Conservation (phyloP, 2,888 invertebrate species). For the Habrosyne pyritoides region DNA sequence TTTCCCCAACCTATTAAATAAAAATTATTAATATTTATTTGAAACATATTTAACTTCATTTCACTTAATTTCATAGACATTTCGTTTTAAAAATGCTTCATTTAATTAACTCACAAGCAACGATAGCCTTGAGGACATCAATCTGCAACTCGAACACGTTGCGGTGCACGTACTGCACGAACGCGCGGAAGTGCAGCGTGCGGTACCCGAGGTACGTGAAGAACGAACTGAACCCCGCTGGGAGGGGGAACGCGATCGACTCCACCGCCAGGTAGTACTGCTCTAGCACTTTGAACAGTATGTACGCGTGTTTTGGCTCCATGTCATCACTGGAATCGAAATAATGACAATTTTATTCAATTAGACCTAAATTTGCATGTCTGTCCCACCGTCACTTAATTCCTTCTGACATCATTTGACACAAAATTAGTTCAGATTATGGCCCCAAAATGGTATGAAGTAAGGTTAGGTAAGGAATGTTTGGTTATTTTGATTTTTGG, state of each 20-base stretch:
- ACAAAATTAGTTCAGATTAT: too few relatives aligned
- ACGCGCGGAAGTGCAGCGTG: conserved; percentile 89
- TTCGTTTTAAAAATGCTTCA: too few relatives aligned
- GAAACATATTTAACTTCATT: too few relatives aligned
- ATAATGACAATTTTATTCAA: conserved; percentile 8
- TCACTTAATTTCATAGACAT: too few relatives aligned
- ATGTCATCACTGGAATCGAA: conserved; percentile 86
- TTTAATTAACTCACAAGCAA: conserved; percentile 84
- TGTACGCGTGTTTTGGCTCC: conserved; percentile 86
- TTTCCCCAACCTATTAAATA: too few relatives aligned
- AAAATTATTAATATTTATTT: too few relatives aligned
- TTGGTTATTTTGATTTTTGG: too few relatives aligned
- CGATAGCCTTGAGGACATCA: conserved; percentile 93
- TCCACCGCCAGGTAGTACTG: conserved; percentile 92
- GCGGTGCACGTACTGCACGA: conserved; percentile 92
- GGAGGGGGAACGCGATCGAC: conserved; percentile 89
- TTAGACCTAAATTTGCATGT: too few relatives aligned
- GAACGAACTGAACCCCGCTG: conserved; percentile 94
- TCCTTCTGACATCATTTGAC: too few relatives aligned
- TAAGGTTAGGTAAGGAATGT: too few relatives aligned
- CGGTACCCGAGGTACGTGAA: conserved; percentile 94
- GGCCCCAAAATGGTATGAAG: too few relatives aligned
- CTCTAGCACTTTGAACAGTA: conserved; percentile 91
- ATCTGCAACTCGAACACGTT: conserved; percentile 94
- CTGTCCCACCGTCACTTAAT: too few relatives aligned